phyloP scores from a whole-genome alignment of 64 coral and sea anemone genomes.

The Montipora cactus region DNA sequence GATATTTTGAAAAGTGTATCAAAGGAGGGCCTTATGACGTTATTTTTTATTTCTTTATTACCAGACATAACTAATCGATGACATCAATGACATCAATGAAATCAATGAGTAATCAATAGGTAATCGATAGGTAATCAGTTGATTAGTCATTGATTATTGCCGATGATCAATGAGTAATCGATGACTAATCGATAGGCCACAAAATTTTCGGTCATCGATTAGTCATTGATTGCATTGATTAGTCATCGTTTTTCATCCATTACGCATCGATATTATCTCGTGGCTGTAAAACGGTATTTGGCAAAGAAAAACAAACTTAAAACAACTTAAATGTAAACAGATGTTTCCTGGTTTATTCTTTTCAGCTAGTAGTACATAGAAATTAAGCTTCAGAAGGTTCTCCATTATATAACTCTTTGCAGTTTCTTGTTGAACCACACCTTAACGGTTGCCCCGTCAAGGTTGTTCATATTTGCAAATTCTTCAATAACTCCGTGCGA shows the following conservation, averaged over 20 bases:
- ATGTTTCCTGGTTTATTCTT: too few relatives aligned
- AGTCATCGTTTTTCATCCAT: not conserved
- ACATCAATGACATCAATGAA: too few relatives aligned
- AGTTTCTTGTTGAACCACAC: not conserved
- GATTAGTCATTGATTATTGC: slow-evolving; percentile 23
- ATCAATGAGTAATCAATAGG: too few relatives aligned
- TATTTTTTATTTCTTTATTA: too few relatives aligned
- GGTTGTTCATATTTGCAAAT: not conserved
- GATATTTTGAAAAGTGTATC: too few relatives aligned
- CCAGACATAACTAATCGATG: not conserved
- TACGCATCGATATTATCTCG: not conserved
- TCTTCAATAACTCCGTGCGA: not conserved
- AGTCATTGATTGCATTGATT: slow-evolving; percentile 7
- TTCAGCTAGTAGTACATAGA: too few relatives aligned
- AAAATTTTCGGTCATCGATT: not conserved
- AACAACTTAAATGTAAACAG: too few relatives aligned
- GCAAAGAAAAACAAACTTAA: too few relatives aligned
- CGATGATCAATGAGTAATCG: slow-evolving; percentile 31
- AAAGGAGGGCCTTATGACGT: too few relatives aligned
- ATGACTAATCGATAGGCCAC: slow-evolving; percentile 28
- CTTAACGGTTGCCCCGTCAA: slow-evolving; percentile 27
- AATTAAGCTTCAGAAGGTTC: too few relatives aligned
- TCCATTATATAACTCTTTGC: not conserved
- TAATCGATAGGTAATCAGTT: too few relatives aligned
- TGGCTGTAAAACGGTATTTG: too few relatives aligned